Conservation (phyloP, 2,888 invertebrate species). For the Eupelmus urozonus region DNA sequence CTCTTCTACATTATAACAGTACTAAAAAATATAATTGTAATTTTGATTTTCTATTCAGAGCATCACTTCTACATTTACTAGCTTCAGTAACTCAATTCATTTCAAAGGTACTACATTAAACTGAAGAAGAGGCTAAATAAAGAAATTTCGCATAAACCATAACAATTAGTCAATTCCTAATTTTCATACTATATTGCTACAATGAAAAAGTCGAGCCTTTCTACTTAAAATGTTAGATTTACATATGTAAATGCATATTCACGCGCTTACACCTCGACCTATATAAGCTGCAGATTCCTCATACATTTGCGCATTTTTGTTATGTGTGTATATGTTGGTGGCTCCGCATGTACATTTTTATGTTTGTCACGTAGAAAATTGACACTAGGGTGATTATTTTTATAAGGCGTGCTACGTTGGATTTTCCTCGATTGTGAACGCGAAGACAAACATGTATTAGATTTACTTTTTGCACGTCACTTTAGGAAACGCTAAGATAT, state of each 20-base stretch:
- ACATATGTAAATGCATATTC: conserved; percentile 55
- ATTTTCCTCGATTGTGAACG: conserved; percentile 60
- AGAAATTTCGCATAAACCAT: conserved; percentile 17
- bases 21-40: conserved; percentile 10
- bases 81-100: not conserved
- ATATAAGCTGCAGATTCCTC: conserved; percentile 43
- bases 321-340: conserved; percentile 20
- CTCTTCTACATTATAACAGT: conserved; percentile 7
- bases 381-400: conserved; percentile 72
- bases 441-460: conserved; percentile 56
- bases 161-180: conserved; percentile 44
- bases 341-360: conserved; percentile 42
- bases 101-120: not conserved
- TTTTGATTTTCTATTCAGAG: conserved; percentile 22
- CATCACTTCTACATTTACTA: not conserved
- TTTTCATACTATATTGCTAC: conserved; percentile 39
- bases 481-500: not conserved
- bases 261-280: conserved; percentile 58
- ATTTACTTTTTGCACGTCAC: conserved; percentile 34
- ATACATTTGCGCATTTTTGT: conserved; percentile 53
- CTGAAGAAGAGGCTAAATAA: conserved; percentile 21
- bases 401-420: conserved; percentile 72
- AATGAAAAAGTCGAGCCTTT: conserved; percentile 44
- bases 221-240: conserved; percentile 37
- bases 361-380: conserved; percentile 73